Evolutionary conservation across 2,113 vertebrate species (phyloP), one percentile per base, ranked within the genome.

Genomic region (Dolichotis patagonum): DNA sequence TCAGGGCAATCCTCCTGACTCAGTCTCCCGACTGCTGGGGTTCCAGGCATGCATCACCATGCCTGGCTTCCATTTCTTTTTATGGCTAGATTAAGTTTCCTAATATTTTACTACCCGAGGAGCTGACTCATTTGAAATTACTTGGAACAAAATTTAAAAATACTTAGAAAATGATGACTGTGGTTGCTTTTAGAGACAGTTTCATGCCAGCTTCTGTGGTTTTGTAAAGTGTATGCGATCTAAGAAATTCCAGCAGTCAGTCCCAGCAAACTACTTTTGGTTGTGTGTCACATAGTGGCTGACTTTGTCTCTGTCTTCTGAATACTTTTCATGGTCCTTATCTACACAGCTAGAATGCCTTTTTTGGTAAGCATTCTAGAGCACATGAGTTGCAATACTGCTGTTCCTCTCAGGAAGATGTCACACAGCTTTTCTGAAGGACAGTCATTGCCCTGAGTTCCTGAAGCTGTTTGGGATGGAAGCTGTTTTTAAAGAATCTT

Each of bases 71-170:
- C 7, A 14, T 43, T 95, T 91, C 35, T 32, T 17, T 54, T 71
- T 46, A 28, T 54, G 5, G 17, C 5, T 10, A 58, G 32, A 32
- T 58, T 58, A 80, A 71, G 26, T 85, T 92, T 38, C 11, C 52
- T 78, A 14, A 24, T 49, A 17, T 46, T 81, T 41, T 88, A 8
- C 4, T 19, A 30, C 54, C 58, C 28, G 3, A 38, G 82, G 46
- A 88, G 93, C 17, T 6, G 60, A 56, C 69, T 81, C 60, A 30
- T 77, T 77, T 46, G 86, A 77, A 94, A 75, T 95, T 86, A 86
- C 73, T 86, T 60, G 58, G 1, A 0, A 26, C 52, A 16, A 52
- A 20, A 30, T 35, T 38, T 62, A 81, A 77, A 77, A 17, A 49
- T 90, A 28, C 32, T 38, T 81, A 62, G 35, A 60, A 96, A 84